A percentile compares a stretch with the other conserved stretches of the same genome.
phyloP scores from a whole-genome alignment of 2,797 vertebrate species.

The Silurus lanzhouensis region DNA sequence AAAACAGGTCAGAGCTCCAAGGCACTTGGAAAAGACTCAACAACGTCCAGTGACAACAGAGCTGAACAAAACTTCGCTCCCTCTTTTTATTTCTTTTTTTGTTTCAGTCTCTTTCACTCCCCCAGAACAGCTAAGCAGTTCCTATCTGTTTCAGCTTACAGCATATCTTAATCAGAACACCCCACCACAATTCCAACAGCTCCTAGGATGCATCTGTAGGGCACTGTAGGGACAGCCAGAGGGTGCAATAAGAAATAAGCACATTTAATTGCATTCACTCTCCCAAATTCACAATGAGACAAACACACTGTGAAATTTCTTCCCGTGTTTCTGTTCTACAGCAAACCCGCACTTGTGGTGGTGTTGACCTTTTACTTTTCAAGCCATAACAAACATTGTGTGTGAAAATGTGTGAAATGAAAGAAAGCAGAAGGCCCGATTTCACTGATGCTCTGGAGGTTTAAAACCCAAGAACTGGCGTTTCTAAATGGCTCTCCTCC shows the following conservation, averaged over 20 bases:
- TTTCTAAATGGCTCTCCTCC: conserved; percentile 93
- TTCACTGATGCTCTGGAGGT: conserved; percentile 65
- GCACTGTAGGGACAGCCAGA: conserved; percentile 23
- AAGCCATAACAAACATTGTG: conserved; percentile 51
- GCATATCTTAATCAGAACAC: conserved; percentile 44
- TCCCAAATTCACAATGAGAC: conserved; percentile 36
- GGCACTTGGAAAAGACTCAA: conserved; percentile 92
- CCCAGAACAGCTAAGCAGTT: conserved; percentile 32
- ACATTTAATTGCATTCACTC: conserved; percentile 22
- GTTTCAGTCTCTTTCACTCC: conserved; percentile 14
- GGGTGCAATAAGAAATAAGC: conserved; percentile 43
- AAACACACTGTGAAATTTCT: conserved; percentile 48
- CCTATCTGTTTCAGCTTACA: conserved; percentile 49
- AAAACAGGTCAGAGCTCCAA: conserved; percentile 78
- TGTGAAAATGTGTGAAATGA: conserved; percentile 54
- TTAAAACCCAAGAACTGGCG: conserved; percentile 78
- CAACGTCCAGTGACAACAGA: conserved; percentile 71
- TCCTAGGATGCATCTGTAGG: conserved; percentile 43
- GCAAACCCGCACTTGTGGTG: conserved; percentile 33
- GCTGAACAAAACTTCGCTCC: conserved; percentile 54
- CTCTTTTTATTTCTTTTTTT: conserved; percentile 20
- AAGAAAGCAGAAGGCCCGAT: conserved; percentile 66
- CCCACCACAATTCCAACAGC: conserved; percentile 39
- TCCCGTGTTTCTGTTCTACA: conserved; percentile 35
- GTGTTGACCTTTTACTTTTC: conserved; percentile 43